Base-by-base conservation (phyloP, 2,797 vertebrate species). In the Sebastes kiyomatsui region DNA sequence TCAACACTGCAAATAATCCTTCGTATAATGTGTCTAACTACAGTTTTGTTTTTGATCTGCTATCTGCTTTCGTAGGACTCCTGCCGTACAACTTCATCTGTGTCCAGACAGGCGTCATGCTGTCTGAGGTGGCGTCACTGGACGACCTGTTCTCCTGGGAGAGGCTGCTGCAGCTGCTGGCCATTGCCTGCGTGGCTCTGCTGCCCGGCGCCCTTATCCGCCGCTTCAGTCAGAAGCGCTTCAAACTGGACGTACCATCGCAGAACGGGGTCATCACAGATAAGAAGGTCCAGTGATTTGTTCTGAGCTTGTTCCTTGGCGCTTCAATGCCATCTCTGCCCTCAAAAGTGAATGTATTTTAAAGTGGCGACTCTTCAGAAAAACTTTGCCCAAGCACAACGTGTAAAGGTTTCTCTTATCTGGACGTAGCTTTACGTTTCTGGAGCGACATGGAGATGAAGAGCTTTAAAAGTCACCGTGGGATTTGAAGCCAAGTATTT, bases 11-110 rank as follows among this genome's bases (percentile, higher is more conserved):
- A n/a, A 18, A 20, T 59, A 42, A n/a, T 13, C 0, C 3, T 49
- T 49, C 3, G 4, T 22, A 9, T 49, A 10, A 35, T 23, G 30
- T 71, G 38, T 42, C 20, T 70, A 22, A 55, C 20, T 11, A 3
- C 22, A 20, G 3, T 25, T 60, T 22, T 25, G 12, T 52, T 68
- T 8, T 13, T 28, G 2, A 1, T 46, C 28, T 55, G 13, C 13
- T 54, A 6, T 42, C 12, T 49, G 13, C 13, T 59, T 54, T 67
- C 22, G 11, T 68, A 99, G 99, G 99, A 67, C 96, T 99, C 81
- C 94, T 98, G 67, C 98, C 99, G 0, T 99, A 99, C 90, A 99
- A 99, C 90, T 99, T 99, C 93, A 97, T 99, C 95, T 99, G 99
- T 3, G 99, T 99, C 32, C 98, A 99, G 94, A 98, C 97, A 0